Percentiles rank a stretch among this genome's conserved stretches.
These are phyloP conservation scores for Karalla daura DNA, from an alignment of 2,797 vertebrate species.

Conservation along the genomic window DNA sequence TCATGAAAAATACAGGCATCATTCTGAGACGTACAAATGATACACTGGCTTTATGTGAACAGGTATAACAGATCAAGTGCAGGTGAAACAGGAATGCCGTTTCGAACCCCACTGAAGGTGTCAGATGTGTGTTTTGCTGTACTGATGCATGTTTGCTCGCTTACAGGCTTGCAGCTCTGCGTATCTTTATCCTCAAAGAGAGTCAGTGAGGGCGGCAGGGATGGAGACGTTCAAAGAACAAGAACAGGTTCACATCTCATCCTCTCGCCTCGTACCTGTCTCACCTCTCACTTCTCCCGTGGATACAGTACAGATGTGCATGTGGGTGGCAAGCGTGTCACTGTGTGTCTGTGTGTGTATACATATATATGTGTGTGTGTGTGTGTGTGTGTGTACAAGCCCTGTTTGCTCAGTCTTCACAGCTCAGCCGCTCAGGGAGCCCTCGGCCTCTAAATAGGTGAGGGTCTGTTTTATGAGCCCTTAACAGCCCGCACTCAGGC, in stretches of 20 bases:
- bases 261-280: slow-evolving; percentile 35
- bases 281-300: slow-evolving; percentile 41
- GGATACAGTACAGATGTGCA: slow-evolving; percentile 21
- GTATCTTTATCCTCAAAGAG: slow-evolving; percentile 33
- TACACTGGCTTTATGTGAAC: neutral
- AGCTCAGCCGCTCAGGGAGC: slow-evolving; percentile 28
- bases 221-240: slow-evolving; percentile 18
- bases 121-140: neutral
- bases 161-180: slow-evolving; percentile 30
- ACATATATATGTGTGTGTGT: no score
- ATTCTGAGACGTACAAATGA: neutral
- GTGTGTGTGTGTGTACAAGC: neutral
- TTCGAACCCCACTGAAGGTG: neutral
- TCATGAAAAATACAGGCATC: no score
- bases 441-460: slow-evolving; percentile 58
- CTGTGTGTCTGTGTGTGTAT: neutral
- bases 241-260: slow-evolving; percentile 51
- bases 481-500: slow-evolving; percentile 76
- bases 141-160: slow-evolving; percentile 6
- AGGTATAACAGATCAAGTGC: neutral
- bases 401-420: slow-evolving; percentile 35
- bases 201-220: slow-evolving; percentile 22
- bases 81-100: neutral
- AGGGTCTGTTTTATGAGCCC: slow-evolving; percentile 78
- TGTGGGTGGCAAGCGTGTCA: slow-evolving; percentile 12